Conservation (phyloP, 1,140 invertebrate genomes). For the Caenorhabditis latens region DNA sequence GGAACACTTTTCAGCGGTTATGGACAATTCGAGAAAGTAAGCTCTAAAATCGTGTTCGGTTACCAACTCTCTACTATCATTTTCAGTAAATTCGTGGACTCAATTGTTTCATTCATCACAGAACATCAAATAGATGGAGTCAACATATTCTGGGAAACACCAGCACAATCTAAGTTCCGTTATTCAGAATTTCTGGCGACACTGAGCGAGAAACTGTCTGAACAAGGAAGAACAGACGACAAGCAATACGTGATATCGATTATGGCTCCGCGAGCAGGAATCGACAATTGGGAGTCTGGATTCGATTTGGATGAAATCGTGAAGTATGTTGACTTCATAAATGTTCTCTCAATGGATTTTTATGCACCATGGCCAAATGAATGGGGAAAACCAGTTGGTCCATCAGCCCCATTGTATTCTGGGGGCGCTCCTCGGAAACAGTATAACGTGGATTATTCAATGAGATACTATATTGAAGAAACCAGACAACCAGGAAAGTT, state of each 20-base stretch:
- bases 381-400: not conserved
- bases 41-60: not conserved
- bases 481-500: not conserved
- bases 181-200: not conserved
- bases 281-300: not conserved
- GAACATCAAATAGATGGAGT: not conserved
- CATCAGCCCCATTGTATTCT: not conserved
- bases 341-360: conserved; percentile 2
- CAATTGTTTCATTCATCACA: not conserved
- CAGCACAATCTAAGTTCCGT: not conserved
- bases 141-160: not conserved
- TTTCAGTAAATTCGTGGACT: not conserved
- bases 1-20: not conserved
- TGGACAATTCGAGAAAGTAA: not conserved
- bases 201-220: not conserved
- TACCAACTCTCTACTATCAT: not conserved
- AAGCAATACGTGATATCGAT: not conserved
- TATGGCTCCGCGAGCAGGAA: not conserved
- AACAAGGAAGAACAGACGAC: not conserved
- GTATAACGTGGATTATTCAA: not conserved
- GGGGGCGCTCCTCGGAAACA: not conserved
- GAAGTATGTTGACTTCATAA: not conserved
- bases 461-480: not conserved
- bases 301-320: not conserved
- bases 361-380: conserved; percentile 6